phyloP scores from a whole-genome alignment of 2,797 vertebrate species.

The Aeoliscus strigatus region DNA sequence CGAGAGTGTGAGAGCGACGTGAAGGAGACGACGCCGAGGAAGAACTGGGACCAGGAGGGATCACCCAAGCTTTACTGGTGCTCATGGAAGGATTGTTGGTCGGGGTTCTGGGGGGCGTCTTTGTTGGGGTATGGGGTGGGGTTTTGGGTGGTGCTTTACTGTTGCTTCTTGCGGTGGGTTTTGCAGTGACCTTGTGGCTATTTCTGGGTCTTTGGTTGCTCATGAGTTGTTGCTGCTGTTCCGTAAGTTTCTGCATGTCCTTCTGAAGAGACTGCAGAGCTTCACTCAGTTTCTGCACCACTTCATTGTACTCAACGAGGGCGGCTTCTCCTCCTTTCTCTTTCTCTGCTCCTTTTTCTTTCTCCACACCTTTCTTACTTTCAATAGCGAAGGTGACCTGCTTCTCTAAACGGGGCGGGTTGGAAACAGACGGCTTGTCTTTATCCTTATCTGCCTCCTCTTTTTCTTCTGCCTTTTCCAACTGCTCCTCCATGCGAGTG shows the following conservation, averaged over 20 bases:
- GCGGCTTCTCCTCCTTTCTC: constrained; percentile 51
- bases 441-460: constrained; percentile 37
- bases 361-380: constrained; percentile 58
- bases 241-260: constrained; percentile 89
- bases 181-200: constrained; percentile 30
- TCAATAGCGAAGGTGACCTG: constrained; percentile 87
- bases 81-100: constrained; percentile 49
- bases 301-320: constrained; percentile 83
- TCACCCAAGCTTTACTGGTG: constrained; percentile 75
- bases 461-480: constrained; percentile 65
- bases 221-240: constrained; percentile 86
- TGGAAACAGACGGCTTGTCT: constrained; percentile 33
- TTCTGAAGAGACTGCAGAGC: constrained; percentile 81
- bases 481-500: constrained; percentile 73
- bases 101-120: constrained; percentile 57
- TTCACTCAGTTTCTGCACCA: constrained; percentile 83
- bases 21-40: constrained; percentile 51
- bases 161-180: constrained; percentile 28
- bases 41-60: constrained; percentile 59
- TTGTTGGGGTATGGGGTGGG: constrained; percentile 58
- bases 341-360: constrained; percentile 26
- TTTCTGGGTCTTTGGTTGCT: constrained; percentile 65
- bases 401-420: constrained; percentile 72
- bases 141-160: constrained; percentile 42
- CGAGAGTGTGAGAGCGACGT: constrained; percentile 42